A percentile compares a stretch with the other conserved stretches of the same genome.
These are phyloP conservation scores for Heliconius eleuchia DNA, from an alignment of 1,140 invertebrate species.

Conservation along the genomic window DNA sequence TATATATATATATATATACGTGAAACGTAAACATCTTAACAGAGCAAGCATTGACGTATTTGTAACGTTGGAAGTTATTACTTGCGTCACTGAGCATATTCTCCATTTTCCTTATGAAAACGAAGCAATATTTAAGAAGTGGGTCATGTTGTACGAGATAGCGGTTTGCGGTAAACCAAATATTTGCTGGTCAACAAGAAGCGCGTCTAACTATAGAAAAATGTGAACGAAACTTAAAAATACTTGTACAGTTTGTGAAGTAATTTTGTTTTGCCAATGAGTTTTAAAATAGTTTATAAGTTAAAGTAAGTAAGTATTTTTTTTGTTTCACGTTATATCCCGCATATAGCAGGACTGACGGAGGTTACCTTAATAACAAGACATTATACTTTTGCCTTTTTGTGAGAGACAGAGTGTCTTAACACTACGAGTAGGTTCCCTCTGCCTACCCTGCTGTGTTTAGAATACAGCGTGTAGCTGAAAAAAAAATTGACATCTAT, in stretches of 20 bases:
- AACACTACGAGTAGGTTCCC: too few species aligned
- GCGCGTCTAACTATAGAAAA: background rate
- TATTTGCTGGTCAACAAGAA: constrained; percentile 5
- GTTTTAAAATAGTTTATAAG: background rate
- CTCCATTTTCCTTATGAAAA: constrained; percentile 32
- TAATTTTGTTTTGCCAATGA: background rate
- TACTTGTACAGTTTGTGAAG: background rate
- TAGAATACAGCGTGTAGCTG: too few species aligned
- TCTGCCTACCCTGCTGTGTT: too few species aligned
- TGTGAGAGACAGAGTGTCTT: too few species aligned
- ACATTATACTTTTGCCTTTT: too few species aligned
- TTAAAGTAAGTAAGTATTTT: too few species aligned
- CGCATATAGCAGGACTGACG: too few species aligned
- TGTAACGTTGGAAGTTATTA: constrained; percentile 23
- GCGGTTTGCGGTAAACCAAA: background rate
- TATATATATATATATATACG: background rate
- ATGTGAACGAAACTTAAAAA: background rate
- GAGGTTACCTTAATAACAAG: too few species aligned
- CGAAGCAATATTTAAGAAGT: constrained; percentile 25
- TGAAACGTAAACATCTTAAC: constrained; percentile 3
- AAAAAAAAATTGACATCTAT: too few species aligned
- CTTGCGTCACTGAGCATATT: constrained; percentile 31
- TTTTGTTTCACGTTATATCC: too few species aligned
- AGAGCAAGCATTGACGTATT: constrained; percentile 12
- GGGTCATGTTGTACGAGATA: constrained; percentile 15